phyloP scores from a whole-genome alignment of 2,888 invertebrate species.

The Clepsis dumicolana region DNA sequence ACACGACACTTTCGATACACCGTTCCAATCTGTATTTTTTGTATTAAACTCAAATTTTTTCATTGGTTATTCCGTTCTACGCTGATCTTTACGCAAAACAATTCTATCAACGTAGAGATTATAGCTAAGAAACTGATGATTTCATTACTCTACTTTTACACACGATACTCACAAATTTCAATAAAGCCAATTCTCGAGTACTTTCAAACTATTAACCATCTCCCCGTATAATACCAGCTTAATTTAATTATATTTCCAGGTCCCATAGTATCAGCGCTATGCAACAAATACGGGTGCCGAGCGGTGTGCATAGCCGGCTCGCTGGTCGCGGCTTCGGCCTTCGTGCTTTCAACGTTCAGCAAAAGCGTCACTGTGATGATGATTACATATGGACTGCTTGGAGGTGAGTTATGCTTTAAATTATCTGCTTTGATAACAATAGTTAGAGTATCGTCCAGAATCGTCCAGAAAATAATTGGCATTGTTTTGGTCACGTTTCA shows the following conservation, averaged over 20 bases:
- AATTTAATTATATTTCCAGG: slow-evolving; percentile 80
- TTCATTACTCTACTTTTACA: too few species aligned
- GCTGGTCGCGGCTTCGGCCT: slow-evolving; percentile 93
- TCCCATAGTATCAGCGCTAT: slow-evolving; percentile 97
- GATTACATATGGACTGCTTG: slow-evolving; percentile 96
- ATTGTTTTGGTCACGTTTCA: too few species aligned
- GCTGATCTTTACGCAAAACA: too few species aligned
- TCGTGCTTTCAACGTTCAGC: slow-evolving; percentile 95
- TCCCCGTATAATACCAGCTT: not conserved
- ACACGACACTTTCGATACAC: not conserved
- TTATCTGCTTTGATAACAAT: not conserved
- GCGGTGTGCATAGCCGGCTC: slow-evolving; percentile 97
- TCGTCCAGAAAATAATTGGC: too few species aligned
- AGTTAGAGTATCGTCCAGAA: too few species aligned
- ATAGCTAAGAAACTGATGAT: too few species aligned
- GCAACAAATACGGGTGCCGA: slow-evolving; percentile 98
- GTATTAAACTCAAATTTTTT: too few species aligned
- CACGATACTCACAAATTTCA: too few species aligned
- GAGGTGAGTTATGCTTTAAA: slow-evolving; percentile 88
- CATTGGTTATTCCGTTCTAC: too few species aligned
- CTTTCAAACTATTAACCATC: not conserved
- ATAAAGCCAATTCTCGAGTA: too few species aligned
- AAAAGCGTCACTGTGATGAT: slow-evolving; percentile 95
- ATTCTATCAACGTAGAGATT: too few species aligned
- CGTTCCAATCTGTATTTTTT: too few species aligned